Evolutionary conservation across 2,113 vertebrate genomes (phyloP), one percentile per base, ranked within the genome.

Genomic region (Perognathus longimembris): DNA sequence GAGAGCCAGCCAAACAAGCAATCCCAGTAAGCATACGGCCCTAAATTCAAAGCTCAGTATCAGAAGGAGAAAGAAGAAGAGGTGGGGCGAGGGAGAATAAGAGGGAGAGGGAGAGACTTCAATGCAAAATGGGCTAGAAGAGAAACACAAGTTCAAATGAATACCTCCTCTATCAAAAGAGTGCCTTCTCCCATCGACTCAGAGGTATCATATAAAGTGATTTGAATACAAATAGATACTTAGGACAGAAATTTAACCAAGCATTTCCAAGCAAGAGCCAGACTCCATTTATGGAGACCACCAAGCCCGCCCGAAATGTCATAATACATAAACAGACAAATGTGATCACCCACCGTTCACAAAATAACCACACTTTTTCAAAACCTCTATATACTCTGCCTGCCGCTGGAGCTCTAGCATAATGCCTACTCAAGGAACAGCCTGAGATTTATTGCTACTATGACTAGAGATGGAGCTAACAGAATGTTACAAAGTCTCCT

Each of bases 81-180:
- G 50, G 50, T 54, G 17, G 50, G 50, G 50, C 14, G 50, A 54
- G 50, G 50, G 50, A 54, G 14, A 54, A 45, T 8, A 45, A 45
- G 45, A 54, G 50, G 50, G 50, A 54, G 50, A 54, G 50, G 14
- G 50, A 54, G 50, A 54, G 50, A 54, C 50, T 54, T 54, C 14
- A 54, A 4, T 54, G 50, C 50, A 20, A 92, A 85, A 71, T 59
- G 66, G 77, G 77, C 36, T 7, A 42, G 82, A 81, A 74, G 42
- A 85, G 38, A 87, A 84, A 54, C 59, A n/a, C 24, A 64, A 22
- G 59, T 89, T 87, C 84, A 40, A 64, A 74, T 28, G 76, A 80
- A 32, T 1, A 26, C 24, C 2, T 78, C 59, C 9, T 50, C 67
- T 64, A 42, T 78, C 14, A 36, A 79, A 40, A 81, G 0, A 18